Evolutionary conservation across 2,113 vertebrate genomes (phyloP).

Genomic region (Microtus oregoni): DNA sequence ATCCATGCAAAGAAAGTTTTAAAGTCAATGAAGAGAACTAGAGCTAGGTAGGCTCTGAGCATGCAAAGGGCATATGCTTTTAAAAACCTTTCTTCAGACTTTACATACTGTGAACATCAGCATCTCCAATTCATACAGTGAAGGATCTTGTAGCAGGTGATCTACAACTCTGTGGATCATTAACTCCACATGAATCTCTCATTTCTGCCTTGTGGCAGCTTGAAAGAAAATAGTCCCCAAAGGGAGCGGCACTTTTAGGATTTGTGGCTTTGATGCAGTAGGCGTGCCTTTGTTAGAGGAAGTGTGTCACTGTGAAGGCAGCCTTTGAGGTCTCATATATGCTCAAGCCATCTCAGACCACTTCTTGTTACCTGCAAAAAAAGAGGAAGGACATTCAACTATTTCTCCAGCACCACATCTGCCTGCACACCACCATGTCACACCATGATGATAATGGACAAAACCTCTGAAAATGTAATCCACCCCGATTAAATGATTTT

Average conservation of each 20-base stretch:
- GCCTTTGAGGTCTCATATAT: neutral
- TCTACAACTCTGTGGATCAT: fast-evolving
- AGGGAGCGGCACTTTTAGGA: neutral
- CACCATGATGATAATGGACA: neutral
- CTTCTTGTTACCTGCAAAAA: neutral
- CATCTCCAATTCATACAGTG: neutral
- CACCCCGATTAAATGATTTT: neutral
- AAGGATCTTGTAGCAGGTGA: neutral
- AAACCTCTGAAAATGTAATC: neutral
- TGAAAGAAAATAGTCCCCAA: neutral
- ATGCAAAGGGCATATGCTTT: neutral
- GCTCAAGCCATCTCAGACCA: neutral
- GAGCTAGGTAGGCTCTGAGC: neutral
- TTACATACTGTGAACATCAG: neutral
- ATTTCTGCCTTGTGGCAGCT: neutral
- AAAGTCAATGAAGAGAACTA: neutral
- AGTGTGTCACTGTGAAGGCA: neutral
- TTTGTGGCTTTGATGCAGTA: neutral
- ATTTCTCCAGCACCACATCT: neutral
- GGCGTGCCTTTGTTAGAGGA: neutral
- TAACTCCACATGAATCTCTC: fast-evolving
- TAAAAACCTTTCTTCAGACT: neutral
- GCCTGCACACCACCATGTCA: neutral
- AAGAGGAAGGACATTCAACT: neutral
- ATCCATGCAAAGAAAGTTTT: neutral